Evolutionary conservation across 2,888 invertebrate genomes (phyloP), one percentile per base, ranked within the genome.

Genomic region (Leucoma salicis): DNA sequence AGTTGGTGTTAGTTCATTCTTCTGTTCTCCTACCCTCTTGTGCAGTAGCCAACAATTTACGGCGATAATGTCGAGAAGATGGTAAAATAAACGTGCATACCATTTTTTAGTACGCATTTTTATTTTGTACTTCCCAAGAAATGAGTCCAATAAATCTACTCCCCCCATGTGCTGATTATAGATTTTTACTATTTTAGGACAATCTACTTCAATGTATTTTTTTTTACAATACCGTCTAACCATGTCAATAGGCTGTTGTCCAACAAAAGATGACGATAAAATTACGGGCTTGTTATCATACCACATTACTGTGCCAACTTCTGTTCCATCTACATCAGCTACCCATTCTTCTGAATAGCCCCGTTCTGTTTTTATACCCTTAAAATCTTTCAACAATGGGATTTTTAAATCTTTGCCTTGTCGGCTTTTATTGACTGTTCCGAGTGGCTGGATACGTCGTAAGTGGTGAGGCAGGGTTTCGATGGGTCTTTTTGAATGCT

Each of bases 71-170:
- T 29, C 29, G 11, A 25, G n/a, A 25, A 25, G 8, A 25, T 25
- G 25, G 25, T 25, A 25, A 25, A 25, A 25, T 38, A 50, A 35
- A 31, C 38, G 16, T 28, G 18, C 10, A 18, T 42, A 42, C 37
- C 42, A 37, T 32, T 41, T 37, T 28, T 33, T 42, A n/a, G 29
- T 36, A 14, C 36, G 32, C 32, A 36, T 42, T 36, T 36, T 42
- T 36, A 42, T 42, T 28, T 37, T 42, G 11, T 41, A 25, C 16
- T 41, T 42, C 8, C 42, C 32, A 14, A 42, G 35, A 15, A 42
- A 42, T n/a, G 33, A 37, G 15, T 32, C 37, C 14, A 37, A 16
- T 8, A 42, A 10, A 12, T 42, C 18, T n/a, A 42, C 36, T 21
- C 33, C 32, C 14, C 39, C 34, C 33, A 36, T 40, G 28, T 34